Conservation (phyloP, 2,797 vertebrate genomes). For the Epinephelus coioides region DNA sequence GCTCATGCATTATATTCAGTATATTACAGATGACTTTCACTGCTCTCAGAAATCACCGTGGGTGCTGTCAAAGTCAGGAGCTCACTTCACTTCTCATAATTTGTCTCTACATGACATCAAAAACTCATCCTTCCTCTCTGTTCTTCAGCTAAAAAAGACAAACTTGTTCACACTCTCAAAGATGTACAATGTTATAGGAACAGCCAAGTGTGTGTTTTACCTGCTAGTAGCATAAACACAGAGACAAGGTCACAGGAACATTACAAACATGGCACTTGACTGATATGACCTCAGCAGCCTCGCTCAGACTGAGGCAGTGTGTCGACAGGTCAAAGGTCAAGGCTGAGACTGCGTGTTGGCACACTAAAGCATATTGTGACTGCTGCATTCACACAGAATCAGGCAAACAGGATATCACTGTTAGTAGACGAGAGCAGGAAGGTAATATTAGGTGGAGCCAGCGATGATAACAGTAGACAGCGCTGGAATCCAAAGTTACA, state of each 20-base stretch:
- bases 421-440: too few relatives aligned
- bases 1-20: not conserved
- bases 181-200: not conserved
- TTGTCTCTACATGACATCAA: not conserved
- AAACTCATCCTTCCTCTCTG: not conserved
- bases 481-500: too few relatives aligned
- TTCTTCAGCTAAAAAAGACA: not conserved
- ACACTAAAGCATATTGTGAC: not conserved
- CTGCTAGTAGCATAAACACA: not conserved
- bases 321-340: slow-evolving; percentile 11
- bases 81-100: not conserved
- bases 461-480: too few relatives aligned
- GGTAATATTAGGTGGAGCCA: too few relatives aligned
- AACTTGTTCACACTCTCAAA: not conserved
- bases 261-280: not conserved
- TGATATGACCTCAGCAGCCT: slow-evolving; percentile 7
- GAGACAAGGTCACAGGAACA: not conserved
- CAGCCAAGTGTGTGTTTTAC: not conserved
- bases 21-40: not conserved
- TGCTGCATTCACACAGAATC: too few relatives aligned
- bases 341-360: slow-evolving; percentile 5
- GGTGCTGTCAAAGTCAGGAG: not conserved
- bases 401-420: too few relatives aligned
- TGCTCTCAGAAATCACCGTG: not conserved
- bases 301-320: not conserved